Percentiles rank a stretch among this genome's conserved stretches.
phyloP scores from a whole-genome alignment of 2,113 vertebrate genomes.

The Rana temporaria region DNA sequence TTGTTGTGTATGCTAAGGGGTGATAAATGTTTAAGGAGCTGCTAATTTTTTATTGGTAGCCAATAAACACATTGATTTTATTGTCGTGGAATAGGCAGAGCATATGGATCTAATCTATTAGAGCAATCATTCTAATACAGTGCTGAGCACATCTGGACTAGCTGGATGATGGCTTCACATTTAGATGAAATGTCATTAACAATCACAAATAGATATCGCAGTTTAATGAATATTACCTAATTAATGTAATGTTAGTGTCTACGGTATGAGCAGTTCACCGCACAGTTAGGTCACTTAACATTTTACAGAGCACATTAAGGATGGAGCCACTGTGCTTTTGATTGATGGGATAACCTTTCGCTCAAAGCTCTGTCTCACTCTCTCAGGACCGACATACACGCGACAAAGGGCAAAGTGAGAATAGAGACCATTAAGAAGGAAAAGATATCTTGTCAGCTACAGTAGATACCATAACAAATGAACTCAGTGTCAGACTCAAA shows the following conservation, averaged over 20 bases:
- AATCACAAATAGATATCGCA: constrained; percentile 56
- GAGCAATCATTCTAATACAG: constrained; percentile 6
- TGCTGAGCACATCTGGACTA: constrained; percentile 38
- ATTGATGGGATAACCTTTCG: constrained; percentile 57
- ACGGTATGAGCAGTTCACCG: constrained; percentile 52
- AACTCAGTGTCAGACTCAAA: constrained; percentile 13
- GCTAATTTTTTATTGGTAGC: constrained; percentile 21
- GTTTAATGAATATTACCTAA: constrained; percentile 58
- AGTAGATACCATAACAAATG: constrained; percentile 31
- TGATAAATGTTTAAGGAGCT: neutral
- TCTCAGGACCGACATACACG: constrained; percentile 48
- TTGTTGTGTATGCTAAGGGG: neutral
- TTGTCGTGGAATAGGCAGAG: neutral
- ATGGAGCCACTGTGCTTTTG: constrained; percentile 45
- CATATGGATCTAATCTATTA: constrained; percentile 38
- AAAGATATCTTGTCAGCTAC: constrained; percentile 35
- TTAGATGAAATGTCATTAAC: constrained; percentile 54
- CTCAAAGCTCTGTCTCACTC: constrained; percentile 41
- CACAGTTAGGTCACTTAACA: constrained; percentile 55
- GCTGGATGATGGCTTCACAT: constrained; percentile 49
- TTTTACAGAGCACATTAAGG: constrained; percentile 54
- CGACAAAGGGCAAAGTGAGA: constrained; percentile 46
- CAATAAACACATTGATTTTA: constrained; percentile 29
- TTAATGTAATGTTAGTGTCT: constrained; percentile 59
- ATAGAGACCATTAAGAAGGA: constrained; percentile 42